A percentile compares a stretch with the other conserved stretches of the same genome.
Conservation (phyloP, 2,113 vertebrate species). For the Brachyistius frenatus region DNA sequence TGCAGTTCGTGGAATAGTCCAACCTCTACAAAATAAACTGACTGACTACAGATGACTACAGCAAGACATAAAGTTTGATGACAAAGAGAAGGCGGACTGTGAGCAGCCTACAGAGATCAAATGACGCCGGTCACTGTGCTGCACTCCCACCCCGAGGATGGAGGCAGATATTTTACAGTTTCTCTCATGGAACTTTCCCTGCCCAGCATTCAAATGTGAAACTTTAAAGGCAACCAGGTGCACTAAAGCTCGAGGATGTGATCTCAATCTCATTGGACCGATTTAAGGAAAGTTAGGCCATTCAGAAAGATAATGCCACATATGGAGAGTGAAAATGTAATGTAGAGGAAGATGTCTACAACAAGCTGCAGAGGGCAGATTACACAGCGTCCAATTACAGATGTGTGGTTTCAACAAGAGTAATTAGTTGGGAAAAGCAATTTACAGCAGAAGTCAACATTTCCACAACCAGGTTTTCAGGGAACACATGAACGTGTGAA, state of each 20-base stretch:
- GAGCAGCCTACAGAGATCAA: no score
- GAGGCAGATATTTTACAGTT: no score
- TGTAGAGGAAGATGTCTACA: neutral
- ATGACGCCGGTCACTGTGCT: no score
- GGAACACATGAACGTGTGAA: slow-evolving; percentile 29
- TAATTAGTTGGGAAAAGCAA: slow-evolving; percentile 6
- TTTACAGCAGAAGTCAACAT: slow-evolving; percentile 10
- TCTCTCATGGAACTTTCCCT: neutral
- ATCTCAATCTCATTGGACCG: neutral
- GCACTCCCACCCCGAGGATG: no score
- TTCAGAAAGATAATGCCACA: neutral
- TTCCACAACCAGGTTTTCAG: neutral
- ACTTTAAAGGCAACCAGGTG: neutral
- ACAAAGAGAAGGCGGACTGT: no score
- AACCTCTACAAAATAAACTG: no score
- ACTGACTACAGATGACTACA: no score
- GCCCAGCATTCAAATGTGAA: slow-evolving; percentile 25
- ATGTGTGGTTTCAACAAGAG: neutral
- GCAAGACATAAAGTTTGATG: no score
- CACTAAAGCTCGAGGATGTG: neutral
- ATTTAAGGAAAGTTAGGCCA: neutral
- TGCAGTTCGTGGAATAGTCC: no score
- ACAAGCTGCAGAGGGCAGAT: neutral
- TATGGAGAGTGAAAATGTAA: neutral
- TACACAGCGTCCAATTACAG: neutral